These are phyloP conservation scores for Ciconia maguari DNA, from an alignment of 2,113 vertebrate species.

Conservation along the genomic window DNA sequence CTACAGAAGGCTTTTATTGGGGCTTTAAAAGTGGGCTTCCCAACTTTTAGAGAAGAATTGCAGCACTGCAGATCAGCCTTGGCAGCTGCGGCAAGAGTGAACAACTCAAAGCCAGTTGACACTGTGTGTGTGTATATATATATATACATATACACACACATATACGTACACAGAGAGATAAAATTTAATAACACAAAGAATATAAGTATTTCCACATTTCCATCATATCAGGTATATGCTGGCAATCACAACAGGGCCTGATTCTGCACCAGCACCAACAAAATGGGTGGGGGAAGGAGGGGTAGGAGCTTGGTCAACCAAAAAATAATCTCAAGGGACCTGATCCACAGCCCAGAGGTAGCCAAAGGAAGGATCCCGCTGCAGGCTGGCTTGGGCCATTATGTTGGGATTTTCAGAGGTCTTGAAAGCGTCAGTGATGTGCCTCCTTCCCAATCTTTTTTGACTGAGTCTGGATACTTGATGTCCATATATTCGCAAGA, in stretches of 20 bases:
- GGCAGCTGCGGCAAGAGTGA: neutral
- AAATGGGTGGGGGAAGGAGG: neutral
- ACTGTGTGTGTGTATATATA: neutral
- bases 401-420: neutral
- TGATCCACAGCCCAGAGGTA: neutral
- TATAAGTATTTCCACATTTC: neutral
- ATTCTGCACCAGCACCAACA: neutral
- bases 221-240: neutral
- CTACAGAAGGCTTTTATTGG: slow-evolving; percentile 13
- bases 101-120: neutral
- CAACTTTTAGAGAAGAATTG: neutral
- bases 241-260: neutral
- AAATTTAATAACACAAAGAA: neutral
- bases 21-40: slow-evolving; percentile 1
- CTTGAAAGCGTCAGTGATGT: neutral
- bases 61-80: neutral
- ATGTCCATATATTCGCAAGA: neutral
- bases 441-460: neutral
- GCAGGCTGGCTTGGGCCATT: neutral
- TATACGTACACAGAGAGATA: neutral
- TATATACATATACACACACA: neutral
- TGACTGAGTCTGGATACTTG: neutral
- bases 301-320: neutral
- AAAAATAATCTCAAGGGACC: neutral
- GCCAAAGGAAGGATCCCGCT: neutral